These are phyloP conservation scores for Eurytoma adleriae DNA, from an alignment of 2,888 invertebrate genomes.

Conservation along the genomic window DNA sequence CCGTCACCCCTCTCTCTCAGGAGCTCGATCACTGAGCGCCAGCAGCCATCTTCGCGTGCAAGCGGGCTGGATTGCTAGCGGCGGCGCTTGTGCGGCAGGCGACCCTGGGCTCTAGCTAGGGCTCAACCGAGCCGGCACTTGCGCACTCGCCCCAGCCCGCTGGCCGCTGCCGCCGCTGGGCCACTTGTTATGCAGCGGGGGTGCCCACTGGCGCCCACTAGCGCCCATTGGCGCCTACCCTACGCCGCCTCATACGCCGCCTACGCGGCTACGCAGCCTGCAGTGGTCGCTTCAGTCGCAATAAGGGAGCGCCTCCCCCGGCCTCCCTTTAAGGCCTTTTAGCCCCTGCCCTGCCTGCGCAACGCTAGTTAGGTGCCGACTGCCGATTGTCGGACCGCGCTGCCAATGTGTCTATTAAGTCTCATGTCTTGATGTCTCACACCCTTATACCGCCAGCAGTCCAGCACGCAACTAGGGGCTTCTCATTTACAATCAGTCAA, in stretches of 20 bases:
- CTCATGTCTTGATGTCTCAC: too few species aligned
- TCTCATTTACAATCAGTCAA: too few species aligned
- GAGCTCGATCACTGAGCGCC: not conserved
- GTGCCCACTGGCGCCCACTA: not conserved
- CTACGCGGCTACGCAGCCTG: not conserved
- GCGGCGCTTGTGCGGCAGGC: not conserved
- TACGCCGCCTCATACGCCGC: not conserved
- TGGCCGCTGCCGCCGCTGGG: not conserved
- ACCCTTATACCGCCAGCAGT: too few species aligned
- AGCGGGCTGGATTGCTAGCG: not conserved
- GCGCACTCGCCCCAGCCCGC: constrained; percentile 8
- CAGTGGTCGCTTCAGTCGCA: not conserved
- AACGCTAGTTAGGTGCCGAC: too few species aligned
- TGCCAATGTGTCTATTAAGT: too few species aligned
- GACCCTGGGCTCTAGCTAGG: not conserved
- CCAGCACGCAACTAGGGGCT: too few species aligned
- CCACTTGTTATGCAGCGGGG: not conserved
- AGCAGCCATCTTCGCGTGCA: constrained; percentile 20
- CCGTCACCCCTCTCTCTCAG: not conserved
- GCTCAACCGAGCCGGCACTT: constrained; percentile 14
- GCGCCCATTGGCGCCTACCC: not conserved
- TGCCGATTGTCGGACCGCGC: too few species aligned
- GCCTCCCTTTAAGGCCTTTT: not conserved
- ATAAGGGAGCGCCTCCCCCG: not conserved
- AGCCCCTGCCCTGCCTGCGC: not conserved